Evolutionary conservation across 2,888 invertebrate species (phyloP).

Genomic region (Drosophila colorata): DNA sequence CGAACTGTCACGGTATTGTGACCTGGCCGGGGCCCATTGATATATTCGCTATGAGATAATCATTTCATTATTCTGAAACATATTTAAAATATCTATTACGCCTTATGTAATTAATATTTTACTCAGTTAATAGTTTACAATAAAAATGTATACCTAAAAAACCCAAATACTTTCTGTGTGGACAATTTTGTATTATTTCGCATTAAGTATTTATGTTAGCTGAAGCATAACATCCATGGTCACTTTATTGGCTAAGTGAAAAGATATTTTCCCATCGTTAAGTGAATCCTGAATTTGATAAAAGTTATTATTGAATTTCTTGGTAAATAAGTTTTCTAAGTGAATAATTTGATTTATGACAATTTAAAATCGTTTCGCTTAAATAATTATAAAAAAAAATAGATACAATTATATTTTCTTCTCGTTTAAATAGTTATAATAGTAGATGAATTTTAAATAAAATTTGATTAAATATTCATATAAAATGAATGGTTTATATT

Average conservation of each 20-base stretch:
- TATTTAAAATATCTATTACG: conserved; percentile 34
- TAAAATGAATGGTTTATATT: too few species aligned
- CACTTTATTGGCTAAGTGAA: background rate
- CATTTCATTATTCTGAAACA: conserved; percentile 39
- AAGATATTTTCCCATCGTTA: too few species aligned
- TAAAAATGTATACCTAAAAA: background rate
- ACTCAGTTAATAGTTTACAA: background rate
- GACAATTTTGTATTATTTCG: too few species aligned
- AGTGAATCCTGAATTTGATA: too few species aligned
- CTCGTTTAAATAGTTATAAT: too few species aligned
- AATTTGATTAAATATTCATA: too few species aligned
- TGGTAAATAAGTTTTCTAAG: background rate
- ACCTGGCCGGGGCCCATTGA: conserved; percentile 26
- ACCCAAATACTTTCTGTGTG: background rate
- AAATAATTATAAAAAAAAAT: too few species aligned
- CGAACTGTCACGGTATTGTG: conserved; percentile 65
- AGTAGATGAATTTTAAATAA: too few species aligned
- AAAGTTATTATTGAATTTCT: too few species aligned
- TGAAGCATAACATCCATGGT: background rate
- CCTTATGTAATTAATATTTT: conserved; percentile 22
- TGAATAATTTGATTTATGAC: background rate
- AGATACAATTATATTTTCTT: too few species aligned
- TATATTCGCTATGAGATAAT: conserved; percentile 37
- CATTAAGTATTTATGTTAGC: background rate
- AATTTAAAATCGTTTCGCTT: too few species aligned